phyloP scores from a whole-genome alignment of 2,888 invertebrate species.

The Orchesella flavescens region DNA sequence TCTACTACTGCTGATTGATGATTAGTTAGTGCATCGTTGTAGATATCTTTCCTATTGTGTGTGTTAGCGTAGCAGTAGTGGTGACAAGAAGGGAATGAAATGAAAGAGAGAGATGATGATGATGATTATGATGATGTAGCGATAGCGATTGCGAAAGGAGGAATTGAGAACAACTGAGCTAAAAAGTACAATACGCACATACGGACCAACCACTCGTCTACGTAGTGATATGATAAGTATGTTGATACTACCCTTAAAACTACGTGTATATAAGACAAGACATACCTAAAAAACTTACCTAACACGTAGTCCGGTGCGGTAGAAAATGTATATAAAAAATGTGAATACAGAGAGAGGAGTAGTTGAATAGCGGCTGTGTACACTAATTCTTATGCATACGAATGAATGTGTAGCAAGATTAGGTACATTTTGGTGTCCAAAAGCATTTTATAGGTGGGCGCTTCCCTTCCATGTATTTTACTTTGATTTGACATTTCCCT shows the following conservation, averaged over 20 bases:
- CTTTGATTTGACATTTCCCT: too few species aligned
- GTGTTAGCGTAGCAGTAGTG: slow-evolving; percentile 14
- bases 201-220: background rate
- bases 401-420: too few species aligned
- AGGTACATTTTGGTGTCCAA: too few species aligned
- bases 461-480: too few species aligned
- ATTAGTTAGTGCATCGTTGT: slow-evolving; percentile 20
- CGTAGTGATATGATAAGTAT: too few species aligned
- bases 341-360: too few species aligned
- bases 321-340: too few species aligned
- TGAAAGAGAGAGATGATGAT: slow-evolving; percentile 14
- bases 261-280: too few species aligned
- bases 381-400: too few species aligned
- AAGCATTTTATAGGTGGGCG: too few species aligned
- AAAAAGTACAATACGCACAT: background rate
- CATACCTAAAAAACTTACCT: background rate
- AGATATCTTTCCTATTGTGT: background rate
- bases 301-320: background rate
- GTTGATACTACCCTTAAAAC: too few species aligned
- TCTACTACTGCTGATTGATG: slow-evolving; percentile 35
- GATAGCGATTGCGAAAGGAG: slow-evolving; percentile 44
- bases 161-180: slow-evolving; percentile 28
- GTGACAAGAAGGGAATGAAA: slow-evolving; percentile 36
- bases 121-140: slow-evolving; percentile 51
- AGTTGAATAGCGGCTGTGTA: too few species aligned